Conservation (phyloP, 2,888 invertebrate species). For the Tuberolachnus salignus region DNA sequence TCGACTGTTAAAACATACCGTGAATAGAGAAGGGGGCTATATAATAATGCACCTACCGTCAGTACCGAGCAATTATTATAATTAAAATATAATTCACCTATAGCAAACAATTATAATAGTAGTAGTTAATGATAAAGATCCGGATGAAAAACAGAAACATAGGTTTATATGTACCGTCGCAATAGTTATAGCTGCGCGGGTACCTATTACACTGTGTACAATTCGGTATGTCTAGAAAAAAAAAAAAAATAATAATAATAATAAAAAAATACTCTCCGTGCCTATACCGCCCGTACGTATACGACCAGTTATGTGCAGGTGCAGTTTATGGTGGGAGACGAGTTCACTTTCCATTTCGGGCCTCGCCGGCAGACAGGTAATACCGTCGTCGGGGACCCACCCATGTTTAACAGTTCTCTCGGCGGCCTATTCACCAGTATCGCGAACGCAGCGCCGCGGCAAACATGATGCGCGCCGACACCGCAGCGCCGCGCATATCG, state of each 20-base stretch:
- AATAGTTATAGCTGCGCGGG: background rate
- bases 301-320: background rate
- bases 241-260: too few species aligned
- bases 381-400: slow-evolving; percentile 41
- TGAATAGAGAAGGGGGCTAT: too few species aligned
- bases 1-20: too few species aligned
- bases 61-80: too few species aligned
- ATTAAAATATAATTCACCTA: too few species aligned
- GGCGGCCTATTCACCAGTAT: slow-evolving; percentile 34
- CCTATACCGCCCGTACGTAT: background rate
- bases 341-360: slow-evolving; percentile 54
- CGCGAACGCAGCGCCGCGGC: slow-evolving; percentile 40
- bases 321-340: slow-evolving; percentile 32
- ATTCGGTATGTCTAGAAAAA: background rate
- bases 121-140: background rate
- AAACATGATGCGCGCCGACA: slow-evolving; percentile 45
- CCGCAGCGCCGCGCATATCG: slow-evolving; percentile 57
- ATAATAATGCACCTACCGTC: too few species aligned
- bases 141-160: too few species aligned
- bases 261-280: background rate
- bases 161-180: background rate
- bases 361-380: slow-evolving; percentile 22
- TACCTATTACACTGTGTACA: background rate
- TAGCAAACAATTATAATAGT: too few species aligned
- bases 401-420: slow-evolving; percentile 32